phyloP scores from a whole-genome alignment of 2,113 vertebrate genomes.

The Semnornis frantzii region DNA sequence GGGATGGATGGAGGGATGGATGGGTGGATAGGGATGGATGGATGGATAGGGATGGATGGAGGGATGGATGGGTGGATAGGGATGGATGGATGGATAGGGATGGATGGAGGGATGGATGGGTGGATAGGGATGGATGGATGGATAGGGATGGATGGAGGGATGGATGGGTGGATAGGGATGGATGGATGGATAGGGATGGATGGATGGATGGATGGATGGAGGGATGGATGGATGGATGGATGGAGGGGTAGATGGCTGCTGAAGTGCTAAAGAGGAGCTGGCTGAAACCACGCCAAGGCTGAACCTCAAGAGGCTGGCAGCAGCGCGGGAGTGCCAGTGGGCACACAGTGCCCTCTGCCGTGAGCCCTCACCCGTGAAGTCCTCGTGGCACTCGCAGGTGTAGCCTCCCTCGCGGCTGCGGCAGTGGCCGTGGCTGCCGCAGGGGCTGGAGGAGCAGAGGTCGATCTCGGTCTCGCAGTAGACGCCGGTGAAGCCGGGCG shows the following conservation, averaged over 20 bases:
- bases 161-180: neutral
- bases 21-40: no score
- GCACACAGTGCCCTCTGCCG: neutral
- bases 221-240: neutral
- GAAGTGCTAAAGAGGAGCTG: neutral
- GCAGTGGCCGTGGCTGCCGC: constrained; percentile 86
- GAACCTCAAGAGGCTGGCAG: neutral
- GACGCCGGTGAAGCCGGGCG: constrained; percentile 90
- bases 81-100: no score
- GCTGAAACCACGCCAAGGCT: accelerated
- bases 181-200: neutral
- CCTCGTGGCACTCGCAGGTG: constrained; percentile 90
- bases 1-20: neutral
- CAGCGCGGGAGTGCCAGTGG: no score
- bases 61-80: no score
- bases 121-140: neutral
- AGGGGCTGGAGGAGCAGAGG: constrained; percentile 95
- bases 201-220: neutral
- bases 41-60: neutral
- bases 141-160: neutral
- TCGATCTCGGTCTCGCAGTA: constrained; percentile 97
- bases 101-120: neutral
- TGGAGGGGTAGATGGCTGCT: no score
- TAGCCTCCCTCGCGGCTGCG: constrained; percentile 90
- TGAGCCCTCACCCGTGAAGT: constrained; percentile 87